Percentiles rank a stretch among this genome's conserved stretches.
Evolutionary conservation across 2,797 vertebrate species (phyloP).

Genomic region (Tauraco hartlaubi): DNA sequence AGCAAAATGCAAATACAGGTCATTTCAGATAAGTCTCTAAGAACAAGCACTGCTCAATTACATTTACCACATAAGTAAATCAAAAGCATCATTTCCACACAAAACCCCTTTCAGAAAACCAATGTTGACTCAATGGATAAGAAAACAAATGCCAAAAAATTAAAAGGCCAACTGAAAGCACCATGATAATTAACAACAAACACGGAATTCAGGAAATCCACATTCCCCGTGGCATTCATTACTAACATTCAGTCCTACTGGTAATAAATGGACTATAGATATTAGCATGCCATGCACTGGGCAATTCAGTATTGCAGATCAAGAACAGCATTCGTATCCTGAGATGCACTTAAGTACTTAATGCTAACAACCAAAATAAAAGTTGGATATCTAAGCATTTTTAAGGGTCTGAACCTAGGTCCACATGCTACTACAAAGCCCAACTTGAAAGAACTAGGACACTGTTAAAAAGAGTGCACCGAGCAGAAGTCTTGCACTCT

Average conservation of each 20-base stretch:
- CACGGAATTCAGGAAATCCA: background rate
- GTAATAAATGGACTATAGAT: background rate
- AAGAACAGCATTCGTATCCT: background rate
- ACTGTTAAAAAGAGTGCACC: background rate
- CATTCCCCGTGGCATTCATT: background rate
- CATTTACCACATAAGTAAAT: background rate
- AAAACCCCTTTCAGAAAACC: slow-evolving; percentile 33
- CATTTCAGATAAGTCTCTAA: slow-evolving; percentile 1
- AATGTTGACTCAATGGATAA: background rate
- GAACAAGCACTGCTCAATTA: background rate
- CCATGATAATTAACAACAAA: background rate
- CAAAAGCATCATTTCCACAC: slow-evolving; percentile 27
- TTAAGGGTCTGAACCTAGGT: background rate
- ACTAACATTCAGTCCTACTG: background rate
- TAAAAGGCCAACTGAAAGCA: background rate
- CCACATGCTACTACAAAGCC: background rate
- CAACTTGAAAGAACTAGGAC: background rate
- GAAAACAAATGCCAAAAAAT: background rate
- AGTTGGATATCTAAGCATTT: background rate
- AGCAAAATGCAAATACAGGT: slow-evolving; percentile 52
- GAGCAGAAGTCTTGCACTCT: background rate
- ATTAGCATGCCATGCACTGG: background rate
- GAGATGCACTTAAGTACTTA: background rate
- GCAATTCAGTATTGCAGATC: background rate
- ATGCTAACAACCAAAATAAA: background rate